Base-by-base conservation (phyloP, 1,140 invertebrate genomes). In the Leptinotarsa defecta region DNA sequence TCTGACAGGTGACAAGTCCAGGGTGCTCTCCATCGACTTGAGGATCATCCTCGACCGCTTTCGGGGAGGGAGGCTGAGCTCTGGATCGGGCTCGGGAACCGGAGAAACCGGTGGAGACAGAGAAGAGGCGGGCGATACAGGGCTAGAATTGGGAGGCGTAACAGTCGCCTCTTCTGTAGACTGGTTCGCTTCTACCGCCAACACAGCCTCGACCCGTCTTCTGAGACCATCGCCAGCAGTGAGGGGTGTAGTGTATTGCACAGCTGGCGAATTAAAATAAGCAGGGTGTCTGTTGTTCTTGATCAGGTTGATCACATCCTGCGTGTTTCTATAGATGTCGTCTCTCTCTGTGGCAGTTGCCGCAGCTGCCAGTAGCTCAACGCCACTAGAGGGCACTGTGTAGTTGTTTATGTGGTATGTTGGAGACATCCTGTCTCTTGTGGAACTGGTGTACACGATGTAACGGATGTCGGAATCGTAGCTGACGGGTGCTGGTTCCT, bases 41-140 rank as follows among this genome's bases (percentile, higher is more conserved):
- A 92, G 89, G 79, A 94, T 94, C 86, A 94, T 91, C 83, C 93
- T 94, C 67, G 88, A 89, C 4, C 94, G 88, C 85, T 95, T 95
- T 62, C 94, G 86, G 4, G 92, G 90, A 13, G 94, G 94, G 64
- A 95, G 84, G 52, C 90, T 93, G 22, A 93, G 87, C 69, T 92
- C 91, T 61, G 88, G 88, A 68, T 89, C 86, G 3, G 86, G 92
- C 2, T 91, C 85, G 15, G 87, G 87, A 3, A 88, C 87, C 76
- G 89, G 89, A 8, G 91, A 92, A 22, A 90, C 90, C 0, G 92
- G 89, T 0, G 91, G 90, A 4, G 91, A 91, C 0, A 91, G 86
- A 3, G 89, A 89, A 4, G 89, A 89, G 20, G 91, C 89, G 0
- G 91, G 91, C 2, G 91, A 86, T 8, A 88, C 88, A 1, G 89